Evolutionary conservation across 1,140 invertebrate genomes (phyloP), one percentile per base, ranked within the genome.

Genomic region (Solen grandis): DNA sequence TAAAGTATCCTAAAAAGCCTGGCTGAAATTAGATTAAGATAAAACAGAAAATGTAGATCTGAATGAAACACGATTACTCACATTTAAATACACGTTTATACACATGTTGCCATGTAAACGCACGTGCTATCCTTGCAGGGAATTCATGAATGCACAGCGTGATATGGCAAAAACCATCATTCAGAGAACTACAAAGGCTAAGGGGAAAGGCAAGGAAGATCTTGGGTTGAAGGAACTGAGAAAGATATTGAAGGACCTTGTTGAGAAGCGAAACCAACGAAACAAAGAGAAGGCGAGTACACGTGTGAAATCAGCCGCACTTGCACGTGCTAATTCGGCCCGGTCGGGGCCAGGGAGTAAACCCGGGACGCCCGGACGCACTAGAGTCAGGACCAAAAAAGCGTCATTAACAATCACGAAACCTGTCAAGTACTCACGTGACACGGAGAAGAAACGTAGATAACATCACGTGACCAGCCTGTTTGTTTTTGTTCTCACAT

Each of bases 71-170:
- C n/a, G n/a, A n/a, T n/a, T n/a, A n/a, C n/a, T n/a, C n/a, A n/a
- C n/a, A n/a, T n/a, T n/a, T n/a, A n/a, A n/a, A n/a, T n/a, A n/a
- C n/a, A n/a, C n/a, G n/a, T n/a, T n/a, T n/a, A n/a, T n/a, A n/a
- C n/a, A n/a, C n/a, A n/a, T n/a, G n/a, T n/a, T n/a, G n/a, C n/a
- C n/a, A n/a, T n/a, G n/a, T n/a, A n/a, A n/a, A n/a, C n/a, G n/a
- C n/a, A n/a, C n/a, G n/a, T n/a, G n/a, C n/a, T n/a, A n/a, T 57
- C 13, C 50, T 68, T 79, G 25, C 80, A 88, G 87, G 46, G 88
- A 89, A 57, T 87, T 89, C 62, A 87, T 88, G 84, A 86, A 83
- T 14, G 86, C 84, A 3, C 83, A 87, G 33, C 69, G 83, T 57
- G 86, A 86, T 8, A 84, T 83, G 41, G 83, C 84, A 0, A 79